A percentile compares a stretch with the other conserved stretches of the same genome.
These are phyloP conservation scores for Brassicogethes aeneus DNA, from an alignment of 2,888 invertebrate species.

Conservation along the genomic window DNA sequence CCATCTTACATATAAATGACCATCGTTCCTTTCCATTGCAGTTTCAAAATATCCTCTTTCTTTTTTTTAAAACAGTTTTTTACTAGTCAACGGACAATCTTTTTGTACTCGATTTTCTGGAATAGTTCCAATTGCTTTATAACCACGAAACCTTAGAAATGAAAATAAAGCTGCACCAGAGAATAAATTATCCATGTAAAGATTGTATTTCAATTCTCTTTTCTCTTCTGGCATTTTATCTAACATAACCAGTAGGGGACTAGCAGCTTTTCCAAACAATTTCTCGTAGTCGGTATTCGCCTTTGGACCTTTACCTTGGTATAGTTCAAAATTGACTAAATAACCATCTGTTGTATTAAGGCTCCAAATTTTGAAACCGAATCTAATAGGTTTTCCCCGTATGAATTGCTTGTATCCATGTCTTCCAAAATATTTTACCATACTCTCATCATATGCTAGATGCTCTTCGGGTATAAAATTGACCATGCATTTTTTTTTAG, in stretches of 20 bases:
- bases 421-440: conserved; percentile 20
- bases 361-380: conserved; percentile 10
- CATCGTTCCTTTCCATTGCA: conserved; percentile 9
- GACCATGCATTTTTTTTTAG: conserved; percentile 11
- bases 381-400: conserved; percentile 18
- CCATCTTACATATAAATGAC: conserved; percentile 10
- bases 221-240: conserved; percentile 4
- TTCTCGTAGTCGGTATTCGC: conserved; percentile 5
- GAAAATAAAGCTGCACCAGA: neutral
- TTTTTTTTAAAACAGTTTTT: conserved; percentile 11
- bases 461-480: conserved; percentile 32
- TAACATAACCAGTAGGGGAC: conserved; percentile 6
- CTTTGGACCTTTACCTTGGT: conserved; percentile 6
- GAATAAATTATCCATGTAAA: conserved; percentile 6
- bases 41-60: conserved; percentile 12
- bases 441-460: conserved; percentile 20
- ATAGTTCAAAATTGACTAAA: conserved; percentile 6
- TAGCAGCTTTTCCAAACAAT: conserved; percentile 6
- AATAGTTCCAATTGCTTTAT: conserved; percentile 9
- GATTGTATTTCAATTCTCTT: conserved; percentile 6
- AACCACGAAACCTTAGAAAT: conserved; percentile 2
- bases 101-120: conserved; percentile 8
- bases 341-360: conserved; percentile 6
- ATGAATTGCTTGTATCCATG: conserved; percentile 21
- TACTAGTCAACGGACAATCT: conserved; percentile 1